Conservation (phyloP, 2,888 invertebrate genomes). For the Oscheius myriophilus region DNA sequence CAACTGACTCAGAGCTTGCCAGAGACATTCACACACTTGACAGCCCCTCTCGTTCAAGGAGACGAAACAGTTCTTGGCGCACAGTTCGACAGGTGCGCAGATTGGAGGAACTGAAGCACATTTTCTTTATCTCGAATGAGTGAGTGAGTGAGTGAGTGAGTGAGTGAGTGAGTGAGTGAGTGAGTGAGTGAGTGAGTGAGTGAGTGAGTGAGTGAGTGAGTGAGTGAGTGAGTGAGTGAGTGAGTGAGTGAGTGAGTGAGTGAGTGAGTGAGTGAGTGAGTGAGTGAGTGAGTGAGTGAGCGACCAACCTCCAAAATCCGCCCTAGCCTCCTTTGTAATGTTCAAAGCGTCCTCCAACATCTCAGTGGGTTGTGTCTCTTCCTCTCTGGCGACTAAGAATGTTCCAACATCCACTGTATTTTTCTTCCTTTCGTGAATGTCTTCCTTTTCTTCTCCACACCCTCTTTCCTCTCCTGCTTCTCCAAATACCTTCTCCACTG, state of each 20-base stretch:
- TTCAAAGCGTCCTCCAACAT: background rate
- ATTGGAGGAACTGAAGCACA: background rate
- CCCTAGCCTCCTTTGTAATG: background rate
- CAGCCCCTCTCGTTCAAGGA: conserved; percentile 62
- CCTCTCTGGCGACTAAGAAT: background rate
- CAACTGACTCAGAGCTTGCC: conserved; percentile 54
- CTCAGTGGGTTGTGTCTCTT: background rate
- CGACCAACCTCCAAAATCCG: too few relatives aligned
- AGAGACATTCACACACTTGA: conserved; percentile 66
- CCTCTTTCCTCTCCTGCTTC: conserved; percentile 13
- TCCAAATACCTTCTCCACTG: conserved; percentile 23
- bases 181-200: too few relatives aligned
- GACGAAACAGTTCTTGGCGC: conserved; percentile 64
- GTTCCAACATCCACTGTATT: background rate
- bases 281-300: too few relatives aligned
- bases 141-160: too few relatives aligned
- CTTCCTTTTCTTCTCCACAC: conserved; percentile 9
- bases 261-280: too few relatives aligned
- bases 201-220: too few relatives aligned
- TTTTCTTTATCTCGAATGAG: too few relatives aligned
- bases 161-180: too few relatives aligned
- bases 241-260: too few relatives aligned
- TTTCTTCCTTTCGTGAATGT: background rate
- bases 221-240: too few relatives aligned
- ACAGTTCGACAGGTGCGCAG: conserved; percentile 56